Evolutionary conservation across 2,797 vertebrate genomes (phyloP), one percentile per base, ranked within the genome.

Genomic region (Acropternis orthonyx): DNA sequence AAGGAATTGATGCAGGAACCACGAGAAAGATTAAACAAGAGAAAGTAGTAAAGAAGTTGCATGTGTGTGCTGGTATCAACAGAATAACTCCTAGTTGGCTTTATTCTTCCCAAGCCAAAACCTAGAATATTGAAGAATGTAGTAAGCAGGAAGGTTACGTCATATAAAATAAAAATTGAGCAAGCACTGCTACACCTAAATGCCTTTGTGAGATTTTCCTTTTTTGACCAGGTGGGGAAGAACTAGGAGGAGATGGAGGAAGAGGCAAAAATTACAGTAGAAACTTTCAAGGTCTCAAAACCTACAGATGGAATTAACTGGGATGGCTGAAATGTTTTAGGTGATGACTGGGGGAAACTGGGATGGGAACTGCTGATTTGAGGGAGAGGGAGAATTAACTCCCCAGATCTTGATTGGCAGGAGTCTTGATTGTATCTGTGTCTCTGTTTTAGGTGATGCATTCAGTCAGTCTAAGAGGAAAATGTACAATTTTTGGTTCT

Each of bases 351-450:
- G 59, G 39, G 30, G 41, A 30, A 61, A 22, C 13, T 37, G 48
- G 23, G 20, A 12, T 55, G 55, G 27, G 32, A 79, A 61, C 27
- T 55, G 30, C 24, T 36, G 16, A 22, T 61, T 37, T 61, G 74
- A 67, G 36, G 41, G 34, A 72, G 5, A 71, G 10, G 52, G 34
- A 43, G 20, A 67, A 39, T 46, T 46, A 36, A 55, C 23, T 72
- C 23, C 49, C 16, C 6, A 24, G 26, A 30, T 71, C 6, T 41
- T 76, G 30, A 41, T 59, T 16, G 26, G 12, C 44, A n/a, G 32
- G 2, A 2, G 9, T 43, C 36, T 44, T 49, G 36, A 68, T 37
- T 36, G 10, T 37, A 8, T 43, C 23, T 9, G 5, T 1, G 0
- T 49, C 27, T 30, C 27, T 67, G 14, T 4, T 34, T 74, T 51